Percentiles rank a stretch among this genome's conserved stretches.
Conservation (phyloP, 1,140 invertebrate genomes). For the Aphelenchoides fujianensis region DNA sequence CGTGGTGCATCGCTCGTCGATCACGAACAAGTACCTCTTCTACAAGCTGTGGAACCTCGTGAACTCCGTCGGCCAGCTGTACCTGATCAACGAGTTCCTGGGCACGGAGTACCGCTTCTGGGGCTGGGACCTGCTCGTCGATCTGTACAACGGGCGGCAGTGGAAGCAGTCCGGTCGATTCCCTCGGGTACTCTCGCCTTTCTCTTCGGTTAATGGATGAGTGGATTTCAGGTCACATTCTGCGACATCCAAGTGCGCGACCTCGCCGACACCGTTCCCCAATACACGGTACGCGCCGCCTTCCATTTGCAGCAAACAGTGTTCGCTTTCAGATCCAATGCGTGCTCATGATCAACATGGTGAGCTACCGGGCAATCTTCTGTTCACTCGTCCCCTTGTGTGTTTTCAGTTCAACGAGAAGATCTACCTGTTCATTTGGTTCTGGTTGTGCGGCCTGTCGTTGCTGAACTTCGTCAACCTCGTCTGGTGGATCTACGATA, state of each 20-base stretch:
- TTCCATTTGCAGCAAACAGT: too few relatives aligned
- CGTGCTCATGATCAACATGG: slow-evolving; percentile 55
- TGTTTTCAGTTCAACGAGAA: slow-evolving; percentile 63
- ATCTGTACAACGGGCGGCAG: slow-evolving; percentile 62
- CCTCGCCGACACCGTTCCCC: slow-evolving; percentile 65
- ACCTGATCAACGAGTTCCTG: slow-evolving; percentile 64
- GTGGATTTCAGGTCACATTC: slow-evolving; percentile 63
- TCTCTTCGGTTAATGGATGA: neutral
- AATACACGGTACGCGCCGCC: slow-evolving; percentile 53
- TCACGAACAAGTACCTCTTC: slow-evolving; percentile 51
- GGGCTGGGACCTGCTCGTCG: slow-evolving; percentile 63
- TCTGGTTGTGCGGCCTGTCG: slow-evolving; percentile 60
- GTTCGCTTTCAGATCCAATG: too few relatives aligned
- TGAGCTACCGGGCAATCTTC: too few relatives aligned
- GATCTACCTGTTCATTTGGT: slow-evolving; percentile 63
- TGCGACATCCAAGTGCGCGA: slow-evolving; percentile 59
- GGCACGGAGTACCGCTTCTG: slow-evolving; percentile 64
- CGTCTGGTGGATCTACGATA: slow-evolving; percentile 38
- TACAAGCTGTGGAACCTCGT: slow-evolving; percentile 65
- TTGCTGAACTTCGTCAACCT: slow-evolving; percentile 51
- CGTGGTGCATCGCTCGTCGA: slow-evolving; percentile 24
- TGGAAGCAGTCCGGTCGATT: slow-evolving; percentile 64
- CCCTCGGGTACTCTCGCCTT: slow-evolving; percentile 61
- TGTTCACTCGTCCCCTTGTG: neutral
- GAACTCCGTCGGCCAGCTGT: slow-evolving; percentile 74